Evolutionary conservation across 2,888 invertebrate species (phyloP).

Genomic region (Agrotis clavis): DNA sequence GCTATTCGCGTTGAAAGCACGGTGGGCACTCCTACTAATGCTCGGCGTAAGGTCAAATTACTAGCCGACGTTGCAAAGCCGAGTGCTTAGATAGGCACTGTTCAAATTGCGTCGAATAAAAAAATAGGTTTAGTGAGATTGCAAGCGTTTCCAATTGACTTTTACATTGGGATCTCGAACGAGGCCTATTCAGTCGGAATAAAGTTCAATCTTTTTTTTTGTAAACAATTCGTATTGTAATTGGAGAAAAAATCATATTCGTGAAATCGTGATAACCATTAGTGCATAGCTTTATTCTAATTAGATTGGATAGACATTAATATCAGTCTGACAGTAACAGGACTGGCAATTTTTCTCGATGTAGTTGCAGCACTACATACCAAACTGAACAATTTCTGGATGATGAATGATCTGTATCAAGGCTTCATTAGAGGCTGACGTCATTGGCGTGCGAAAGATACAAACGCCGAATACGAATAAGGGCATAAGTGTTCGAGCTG

Average conservation of each 20-base stretch:
- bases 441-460: slow-evolving; percentile 50
- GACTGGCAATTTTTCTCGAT: slow-evolving; percentile 22
- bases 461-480: slow-evolving; percentile 46
- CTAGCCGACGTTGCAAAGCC: slow-evolving; percentile 75
- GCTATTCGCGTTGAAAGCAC: slow-evolving; percentile 82
- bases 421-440: slow-evolving; percentile 56
- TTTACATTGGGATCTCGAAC: slow-evolving; percentile 64
- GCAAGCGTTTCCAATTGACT: slow-evolving; percentile 79
- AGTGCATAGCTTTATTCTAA: slow-evolving; percentile 53
- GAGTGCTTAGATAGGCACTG: slow-evolving; percentile 81
- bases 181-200: slow-evolving; percentile 54
- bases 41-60: slow-evolving; percentile 86
- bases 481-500: slow-evolving; percentile 55
- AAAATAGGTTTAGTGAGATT: slow-evolving; percentile 79
- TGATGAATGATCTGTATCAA: slow-evolving; percentile 58
- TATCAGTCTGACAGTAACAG: slow-evolving; percentile 56
- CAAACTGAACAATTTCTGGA: slow-evolving; percentile 19
- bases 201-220: slow-evolving; percentile 54
- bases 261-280: slow-evolving; percentile 51
- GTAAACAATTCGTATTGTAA: slow-evolving; percentile 61
- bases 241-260: slow-evolving; percentile 61
- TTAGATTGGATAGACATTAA: slow-evolving; percentile 55
- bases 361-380: slow-evolving; percentile 2
- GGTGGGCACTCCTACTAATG: slow-evolving; percentile 83
- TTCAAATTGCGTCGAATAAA: slow-evolving; percentile 83